Evolutionary conservation across 2,113 vertebrate species (phyloP).

Genomic region (Stegastes partitus): DNA sequence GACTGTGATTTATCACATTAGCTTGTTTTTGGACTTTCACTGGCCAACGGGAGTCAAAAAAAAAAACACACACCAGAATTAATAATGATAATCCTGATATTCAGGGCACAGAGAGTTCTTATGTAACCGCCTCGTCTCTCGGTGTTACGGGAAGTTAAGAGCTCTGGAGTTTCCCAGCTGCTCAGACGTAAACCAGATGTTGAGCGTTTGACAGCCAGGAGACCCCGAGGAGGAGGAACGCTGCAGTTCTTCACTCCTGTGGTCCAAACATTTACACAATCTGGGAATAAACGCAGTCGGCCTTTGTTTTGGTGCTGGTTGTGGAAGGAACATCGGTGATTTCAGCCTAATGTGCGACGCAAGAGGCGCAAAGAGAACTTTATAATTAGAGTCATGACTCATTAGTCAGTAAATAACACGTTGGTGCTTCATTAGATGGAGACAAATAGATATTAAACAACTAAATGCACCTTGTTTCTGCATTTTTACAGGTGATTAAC

Average conservation of each 20-base stretch:
- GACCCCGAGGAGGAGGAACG: not conserved
- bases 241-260: not conserved
- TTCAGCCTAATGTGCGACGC: not conserved
- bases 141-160: conserved; percentile 58
- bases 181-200: conserved; percentile 73
- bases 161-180: conserved; percentile 54
- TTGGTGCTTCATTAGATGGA: too few relatives aligned
- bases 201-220: conserved; percentile 31
- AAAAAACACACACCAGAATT: not conserved
- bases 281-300: not conserved
- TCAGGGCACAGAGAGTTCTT: conserved; percentile 9
- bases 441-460: too few relatives aligned
- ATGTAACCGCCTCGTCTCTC: not conserved
- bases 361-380: too few relatives aligned
- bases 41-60: conserved; percentile 8
- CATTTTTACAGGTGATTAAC: too few relatives aligned
- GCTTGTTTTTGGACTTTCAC: not conserved
- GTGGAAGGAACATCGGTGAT: not conserved
- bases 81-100: not conserved
- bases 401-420: too few relatives aligned
- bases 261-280: conserved; percentile 42
- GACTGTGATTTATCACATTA: not conserved
- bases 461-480: too few relatives aligned
- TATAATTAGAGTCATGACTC: too few relatives aligned
- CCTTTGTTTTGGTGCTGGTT: not conserved